A percentile compares a stretch with the other conserved stretches of the same genome.
These are phyloP conservation scores for Drosophila paramelanica DNA, from an alignment of 2,888 invertebrate species.

Conservation along the genomic window DNA sequence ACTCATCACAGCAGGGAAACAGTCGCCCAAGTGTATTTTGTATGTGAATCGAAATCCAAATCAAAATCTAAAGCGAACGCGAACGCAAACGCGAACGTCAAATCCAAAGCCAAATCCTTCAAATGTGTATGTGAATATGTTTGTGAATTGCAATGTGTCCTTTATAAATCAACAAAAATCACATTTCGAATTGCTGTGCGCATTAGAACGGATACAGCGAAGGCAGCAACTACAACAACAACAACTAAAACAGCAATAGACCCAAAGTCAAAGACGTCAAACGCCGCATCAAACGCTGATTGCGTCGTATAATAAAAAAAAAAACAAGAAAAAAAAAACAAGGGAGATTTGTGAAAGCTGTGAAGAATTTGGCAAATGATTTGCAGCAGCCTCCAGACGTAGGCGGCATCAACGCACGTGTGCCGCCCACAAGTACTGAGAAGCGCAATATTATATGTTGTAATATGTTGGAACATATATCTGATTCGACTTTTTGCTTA, in stretches of 20 bases:
- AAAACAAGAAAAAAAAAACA: conserved; percentile 18
- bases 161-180: conserved; percentile 75
- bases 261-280: conserved; percentile 72
- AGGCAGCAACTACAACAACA: conserved; percentile 27
- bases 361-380: conserved; percentile 47
- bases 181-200: conserved; percentile 71
- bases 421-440: conserved; percentile 4
- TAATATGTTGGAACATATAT: conserved; percentile 65
- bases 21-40: conserved; percentile 22
- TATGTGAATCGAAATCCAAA: conserved; percentile 2
- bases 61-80: conserved; percentile 17
- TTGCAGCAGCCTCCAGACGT: conserved; percentile 17
- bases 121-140: conserved; percentile 20
- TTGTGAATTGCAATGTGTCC: conserved; percentile 56
- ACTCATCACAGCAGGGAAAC: conserved; percentile 2
- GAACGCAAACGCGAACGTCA: neutral
- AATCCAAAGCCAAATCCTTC: conserved; percentile 3
- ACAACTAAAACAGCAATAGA: conserved; percentile 30
- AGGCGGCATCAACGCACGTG: conserved; percentile 19
- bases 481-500: conserved; percentile 37
- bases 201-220: conserved; percentile 66
- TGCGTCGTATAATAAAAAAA: conserved; percentile 51
- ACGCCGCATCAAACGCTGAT: conserved; percentile 63
- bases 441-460: conserved; percentile 31
- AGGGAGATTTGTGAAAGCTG: conserved; percentile 43